Evolutionary conservation across 2,888 invertebrate genomes (phyloP).

Genomic region (Megamerina dolium): DNA sequence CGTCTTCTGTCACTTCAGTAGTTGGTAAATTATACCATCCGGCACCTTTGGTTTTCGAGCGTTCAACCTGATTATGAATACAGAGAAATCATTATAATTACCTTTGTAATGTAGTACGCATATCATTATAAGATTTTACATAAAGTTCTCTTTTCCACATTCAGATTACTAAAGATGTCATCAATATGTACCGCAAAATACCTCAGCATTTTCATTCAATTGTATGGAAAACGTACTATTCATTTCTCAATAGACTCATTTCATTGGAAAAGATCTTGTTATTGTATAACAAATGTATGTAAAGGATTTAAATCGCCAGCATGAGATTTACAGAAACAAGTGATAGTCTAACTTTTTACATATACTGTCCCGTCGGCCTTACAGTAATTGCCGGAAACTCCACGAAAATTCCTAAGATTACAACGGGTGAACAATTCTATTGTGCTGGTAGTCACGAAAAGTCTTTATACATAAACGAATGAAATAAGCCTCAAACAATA

Average conservation of each 20-base stretch:
- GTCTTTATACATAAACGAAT: neutral
- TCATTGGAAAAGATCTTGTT: too few relatives aligned
- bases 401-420: conserved; percentile 45
- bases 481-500: conserved; percentile 27
- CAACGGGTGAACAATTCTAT: conserved; percentile 38
- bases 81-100: too few relatives aligned
- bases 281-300: conserved; percentile 25
- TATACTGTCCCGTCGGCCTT: conserved; percentile 47
- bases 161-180: conserved; percentile 52
- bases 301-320: conserved; percentile 33
- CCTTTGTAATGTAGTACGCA: too few relatives aligned
- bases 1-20: conserved; percentile 82
- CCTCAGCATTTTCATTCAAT: conserved; percentile 23
- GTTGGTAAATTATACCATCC: conserved; percentile 88
- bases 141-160: too few relatives aligned
- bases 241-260: too few relatives aligned
- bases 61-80: conserved; percentile 56
- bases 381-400: conserved; percentile 38
- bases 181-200: conserved; percentile 35
- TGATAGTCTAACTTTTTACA: conserved; percentile 34
- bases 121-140: too few relatives aligned
- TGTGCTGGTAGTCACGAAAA: too few relatives aligned
- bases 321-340: conserved; percentile 20
- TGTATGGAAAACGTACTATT: too few relatives aligned
- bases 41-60: conserved; percentile 74